These are phyloP conservation scores for Ectemnius cavifrons DNA, from an alignment of 2,888 invertebrate genomes.

Conservation along the genomic window DNA sequence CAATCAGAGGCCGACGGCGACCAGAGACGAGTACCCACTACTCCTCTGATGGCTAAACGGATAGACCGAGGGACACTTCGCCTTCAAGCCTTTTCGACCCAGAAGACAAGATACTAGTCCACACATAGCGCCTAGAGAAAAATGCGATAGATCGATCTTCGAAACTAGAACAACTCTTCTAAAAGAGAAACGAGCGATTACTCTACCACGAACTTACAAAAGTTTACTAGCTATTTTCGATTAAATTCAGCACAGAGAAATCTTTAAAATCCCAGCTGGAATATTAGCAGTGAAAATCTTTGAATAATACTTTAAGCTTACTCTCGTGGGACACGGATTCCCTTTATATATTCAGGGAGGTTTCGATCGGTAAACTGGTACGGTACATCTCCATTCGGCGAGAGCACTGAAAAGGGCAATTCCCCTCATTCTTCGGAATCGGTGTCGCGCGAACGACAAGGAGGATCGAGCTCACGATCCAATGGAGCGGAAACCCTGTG, in stretches of 20 bases:
- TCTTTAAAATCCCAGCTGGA: too few relatives aligned
- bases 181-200: too few relatives aligned
- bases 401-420: conserved; percentile 65
- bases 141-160: not conserved
- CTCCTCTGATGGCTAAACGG: conserved; percentile 70
- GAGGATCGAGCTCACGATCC: conserved; percentile 56
- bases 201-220: too few relatives aligned
- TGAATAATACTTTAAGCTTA: too few relatives aligned
- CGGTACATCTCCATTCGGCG: conserved; percentile 43
- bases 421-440: conserved; percentile 66
- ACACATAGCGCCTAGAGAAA: not conserved
- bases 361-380: conserved; percentile 31
- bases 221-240: too few relatives aligned
- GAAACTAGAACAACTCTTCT: not conserved
- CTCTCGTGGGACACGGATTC: not conserved
- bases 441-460: conserved; percentile 63
- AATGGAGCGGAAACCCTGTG: conserved; percentile 67
- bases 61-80: conserved; percentile 65
- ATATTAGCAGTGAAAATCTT: too few relatives aligned
- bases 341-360: not conserved
- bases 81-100: conserved; percentile 64
- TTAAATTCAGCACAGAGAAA: too few relatives aligned
- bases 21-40: conserved; percentile 74
- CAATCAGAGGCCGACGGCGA: conserved; percentile 78
- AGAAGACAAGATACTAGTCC: conserved; percentile 55